Base-by-base conservation (phyloP, 53 echinoderm and acorn worm species). In the Paelopatides confundens region DNA sequence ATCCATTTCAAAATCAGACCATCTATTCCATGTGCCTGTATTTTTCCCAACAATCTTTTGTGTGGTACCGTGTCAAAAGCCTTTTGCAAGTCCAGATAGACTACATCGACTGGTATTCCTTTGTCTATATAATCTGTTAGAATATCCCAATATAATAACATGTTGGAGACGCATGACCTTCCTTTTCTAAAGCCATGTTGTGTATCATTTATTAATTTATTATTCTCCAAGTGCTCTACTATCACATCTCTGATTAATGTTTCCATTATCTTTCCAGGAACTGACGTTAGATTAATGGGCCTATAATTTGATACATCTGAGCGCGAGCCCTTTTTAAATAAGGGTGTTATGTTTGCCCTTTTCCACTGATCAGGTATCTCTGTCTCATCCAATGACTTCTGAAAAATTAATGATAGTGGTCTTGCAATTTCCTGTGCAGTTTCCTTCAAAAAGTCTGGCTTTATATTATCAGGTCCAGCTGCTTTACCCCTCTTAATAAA, bases 361-460 rank as follows among this genome's bases (percentile, higher is more conserved):
- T 78, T 78, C 50, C 78, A 78, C 2, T 78, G 36, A 3, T 35
- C 74, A 8, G 43, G 43, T 49, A 78, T 48, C 32, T 49, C 6
- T 27, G 78, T 15, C 49, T 50, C 29, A 3, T 78, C 50, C 29
- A 78, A 28, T 50, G 78, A 78, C 52, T 13, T 78, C 32, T 47
- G n/a, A 32, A 78, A 51, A 38, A 78, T 51, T 24, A 50, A 0
- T 2, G 11, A 17, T 17, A 78, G 31, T 49, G 51, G 78, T 11
- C 26, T 51, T 50, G 79, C 31, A 51, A 52, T 79, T 78, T 47
- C 49, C n/a, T 50, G 29, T 50, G 78, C 78, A 50, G 49, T 78
- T 29, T 78, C 53, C 53, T 52, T 49, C 13, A 78, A 49, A 50
- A 21, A 78, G 27, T 78, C 49, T 26, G 52, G 29, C 9, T n/a